phyloP scores from a whole-genome alignment of 2,113 vertebrate species.

The Crypturellus undulatus region DNA sequence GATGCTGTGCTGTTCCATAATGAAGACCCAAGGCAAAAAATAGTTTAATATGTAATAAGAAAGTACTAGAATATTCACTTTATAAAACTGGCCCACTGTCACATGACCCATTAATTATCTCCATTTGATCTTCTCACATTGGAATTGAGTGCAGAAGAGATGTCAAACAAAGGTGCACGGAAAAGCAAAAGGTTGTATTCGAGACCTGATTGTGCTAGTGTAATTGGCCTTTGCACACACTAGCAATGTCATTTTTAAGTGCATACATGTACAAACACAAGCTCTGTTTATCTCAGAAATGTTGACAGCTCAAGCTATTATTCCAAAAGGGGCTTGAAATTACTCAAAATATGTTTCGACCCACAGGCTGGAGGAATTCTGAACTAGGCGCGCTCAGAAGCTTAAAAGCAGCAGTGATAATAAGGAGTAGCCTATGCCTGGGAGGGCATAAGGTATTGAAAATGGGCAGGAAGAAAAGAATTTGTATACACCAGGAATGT shows the following conservation, averaged over 20 bases:
- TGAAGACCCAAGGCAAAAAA: not conserved
- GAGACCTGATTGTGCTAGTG: not conserved
- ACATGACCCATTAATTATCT: not conserved
- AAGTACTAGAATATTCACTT: constrained; percentile 1
- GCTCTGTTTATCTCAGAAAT: not conserved
- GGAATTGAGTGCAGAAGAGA: not conserved
- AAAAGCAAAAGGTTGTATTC: not conserved
- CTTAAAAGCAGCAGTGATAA: not conserved
- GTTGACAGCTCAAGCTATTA: not conserved
- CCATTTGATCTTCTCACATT: constrained; percentile 26
- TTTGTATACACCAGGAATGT: not conserved
- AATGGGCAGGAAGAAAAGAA: not conserved
- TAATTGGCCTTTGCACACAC: not conserved
- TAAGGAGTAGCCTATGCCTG: not conserved
- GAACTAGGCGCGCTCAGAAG: not conserved
- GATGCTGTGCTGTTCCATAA: not conserved
- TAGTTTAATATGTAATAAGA: not conserved
- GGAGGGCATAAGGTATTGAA: not conserved
- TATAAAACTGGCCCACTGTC: not conserved
- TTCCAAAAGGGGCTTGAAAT: not conserved
- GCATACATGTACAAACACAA: not conserved
- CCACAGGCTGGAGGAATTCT: not conserved
- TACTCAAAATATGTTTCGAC: not conserved
- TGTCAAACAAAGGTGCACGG: not conserved
- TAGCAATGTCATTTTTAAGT: not conserved